Evolutionary conservation across 1,140 invertebrate genomes (phyloP).

Genomic region (Calosoma granatense): DNA sequence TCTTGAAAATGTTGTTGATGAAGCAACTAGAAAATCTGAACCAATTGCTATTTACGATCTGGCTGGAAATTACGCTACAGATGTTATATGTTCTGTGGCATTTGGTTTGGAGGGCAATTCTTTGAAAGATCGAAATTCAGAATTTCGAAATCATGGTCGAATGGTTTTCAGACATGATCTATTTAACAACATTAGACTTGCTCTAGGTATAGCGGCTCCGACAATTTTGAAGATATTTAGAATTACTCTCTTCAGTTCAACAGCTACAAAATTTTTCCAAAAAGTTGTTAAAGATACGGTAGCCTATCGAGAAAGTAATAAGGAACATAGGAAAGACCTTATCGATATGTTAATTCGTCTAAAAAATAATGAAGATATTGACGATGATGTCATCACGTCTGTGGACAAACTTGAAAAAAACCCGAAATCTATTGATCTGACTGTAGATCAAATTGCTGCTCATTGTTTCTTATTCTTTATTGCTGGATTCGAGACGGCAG

Average conservation of each 20-base stretch:
- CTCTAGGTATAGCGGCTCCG: no score
- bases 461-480: constrained; percentile 30
- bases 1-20: neutral
- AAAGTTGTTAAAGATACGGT: constrained; percentile 41
- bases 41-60: neutral
- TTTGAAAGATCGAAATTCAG: constrained; percentile 33
- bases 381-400: constrained; percentile 18
- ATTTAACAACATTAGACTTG: neutral
- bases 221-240: no score
- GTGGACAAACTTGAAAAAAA: constrained; percentile 20
- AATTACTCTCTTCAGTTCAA: no score
- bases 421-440: constrained; percentile 26
- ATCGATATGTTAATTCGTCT: constrained; percentile 44
- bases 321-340: constrained; percentile 41
- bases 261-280: no score
- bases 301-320: constrained; percentile 34
- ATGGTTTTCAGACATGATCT: constrained; percentile 9
- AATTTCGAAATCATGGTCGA: constrained; percentile 25
- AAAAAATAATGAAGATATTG: constrained; percentile 40
- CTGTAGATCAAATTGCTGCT: no score
- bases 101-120: constrained; percentile 48
- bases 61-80: constrained; percentile 33
- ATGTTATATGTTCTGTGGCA: constrained; percentile 46
- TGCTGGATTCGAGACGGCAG: constrained; percentile 30
- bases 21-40: neutral